phyloP scores from a whole-genome alignment of 2,888 invertebrate species.

The Morpho deidamia region DNA sequence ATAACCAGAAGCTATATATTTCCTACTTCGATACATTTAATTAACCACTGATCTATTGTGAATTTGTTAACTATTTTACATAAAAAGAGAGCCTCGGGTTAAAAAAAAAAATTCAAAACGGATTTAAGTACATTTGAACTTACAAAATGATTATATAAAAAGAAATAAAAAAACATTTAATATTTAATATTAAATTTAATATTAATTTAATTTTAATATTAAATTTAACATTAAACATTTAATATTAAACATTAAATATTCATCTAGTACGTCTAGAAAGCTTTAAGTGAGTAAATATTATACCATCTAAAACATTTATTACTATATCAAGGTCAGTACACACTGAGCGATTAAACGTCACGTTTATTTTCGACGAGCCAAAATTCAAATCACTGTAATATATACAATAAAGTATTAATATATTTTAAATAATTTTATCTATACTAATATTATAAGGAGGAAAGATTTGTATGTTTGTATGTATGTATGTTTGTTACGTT shows the following conservation, averaged over 20 bases:
- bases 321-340: background rate
- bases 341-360: background rate
- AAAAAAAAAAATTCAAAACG: slow-evolving; percentile 33
- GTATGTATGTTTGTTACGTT: too few relatives aligned
- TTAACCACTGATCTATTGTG: background rate
- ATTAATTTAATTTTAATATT: too few relatives aligned
- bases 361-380: too few relatives aligned
- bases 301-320: background rate
- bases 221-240: too few relatives aligned
- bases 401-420: too few relatives aligned
- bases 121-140: slow-evolving; percentile 52
- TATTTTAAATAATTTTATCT: too few relatives aligned
- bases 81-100: slow-evolving; percentile 45
- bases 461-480: too few relatives aligned
- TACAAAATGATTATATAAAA: slow-evolving; percentile 28
- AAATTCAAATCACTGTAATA: background rate
- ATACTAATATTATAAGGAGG: too few relatives aligned
- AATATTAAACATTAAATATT: background rate
- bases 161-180: slow-evolving; percentile 28
- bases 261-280: slow-evolving; percentile 1
- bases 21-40: slow-evolving; percentile 1
- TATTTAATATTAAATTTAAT: too few relatives aligned
- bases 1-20: slow-evolving; percentile 33
- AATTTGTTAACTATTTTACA: slow-evolving; percentile 7
- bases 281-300: background rate